Evolutionary conservation across 2,888 invertebrate species (phyloP).

Genomic region (Troglohyphantes excavatus): DNA sequence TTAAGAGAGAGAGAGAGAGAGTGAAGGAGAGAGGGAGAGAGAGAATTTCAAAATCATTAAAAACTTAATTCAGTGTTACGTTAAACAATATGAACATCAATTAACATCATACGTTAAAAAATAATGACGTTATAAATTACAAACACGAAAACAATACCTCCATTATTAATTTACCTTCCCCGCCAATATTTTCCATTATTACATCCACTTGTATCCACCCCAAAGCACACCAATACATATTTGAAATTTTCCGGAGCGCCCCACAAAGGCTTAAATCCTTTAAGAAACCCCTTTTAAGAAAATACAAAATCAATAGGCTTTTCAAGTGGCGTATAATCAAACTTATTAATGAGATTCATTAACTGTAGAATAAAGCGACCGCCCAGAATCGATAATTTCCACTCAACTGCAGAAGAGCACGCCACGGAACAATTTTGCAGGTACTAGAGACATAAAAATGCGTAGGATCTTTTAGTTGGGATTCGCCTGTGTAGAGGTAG

Average conservation of each 20-base stretch:
- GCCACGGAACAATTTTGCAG: conserved; percentile 11
- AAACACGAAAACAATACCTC: no score
- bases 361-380: conserved; percentile 18
- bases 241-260: not conserved
- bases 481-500: not conserved
- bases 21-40: no score
- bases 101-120: no score
- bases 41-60: no score
- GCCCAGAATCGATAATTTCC: conserved; percentile 19
- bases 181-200: not conserved
- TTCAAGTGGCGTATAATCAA: not conserved
- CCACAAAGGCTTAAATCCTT: not conserved
- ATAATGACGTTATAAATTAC: no score
- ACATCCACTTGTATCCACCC: not conserved
- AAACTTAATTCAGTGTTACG: no score
- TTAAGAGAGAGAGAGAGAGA: no score
- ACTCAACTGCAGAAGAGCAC: conserved; percentile 4
- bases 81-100: no score
- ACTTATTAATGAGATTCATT: conserved; percentile 25
- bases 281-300: not conserved
- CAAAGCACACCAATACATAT: not conserved
- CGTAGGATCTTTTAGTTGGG: not conserved
- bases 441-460: not conserved
- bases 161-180: not conserved
- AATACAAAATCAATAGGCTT: conserved; percentile 3